These are phyloP conservation scores for Siniperca obscura DNA, from an alignment of 2,797 vertebrate genomes.

Conservation along the genomic window DNA sequence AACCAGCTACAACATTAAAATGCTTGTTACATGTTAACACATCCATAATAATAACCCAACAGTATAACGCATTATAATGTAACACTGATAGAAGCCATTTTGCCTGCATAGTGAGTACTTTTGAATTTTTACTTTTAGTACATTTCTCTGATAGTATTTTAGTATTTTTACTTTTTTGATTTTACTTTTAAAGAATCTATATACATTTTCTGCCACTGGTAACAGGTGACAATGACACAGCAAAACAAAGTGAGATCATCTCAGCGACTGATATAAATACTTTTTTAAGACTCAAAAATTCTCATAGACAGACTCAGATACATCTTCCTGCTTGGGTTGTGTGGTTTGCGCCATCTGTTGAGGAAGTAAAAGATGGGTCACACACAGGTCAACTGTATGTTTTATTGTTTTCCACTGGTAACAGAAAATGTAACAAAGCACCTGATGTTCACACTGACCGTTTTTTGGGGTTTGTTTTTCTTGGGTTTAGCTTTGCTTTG, in stretches of 20 bases:
- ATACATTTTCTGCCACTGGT: background rate
- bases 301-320: conserved; percentile 83
- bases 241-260: background rate
- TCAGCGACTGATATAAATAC: background rate
- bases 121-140: background rate
- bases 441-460: conserved; percentile 58
- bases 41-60: background rate
- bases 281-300: conserved; percentile 74
- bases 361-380: conserved; percentile 48
- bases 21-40: background rate
- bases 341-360: conserved; percentile 62
- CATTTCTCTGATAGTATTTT: background rate
- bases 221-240: conserved; percentile 7
- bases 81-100: background rate
- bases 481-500: conserved; percentile 31
- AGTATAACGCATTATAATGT: background rate
- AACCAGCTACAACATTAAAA: conserved; percentile 11
- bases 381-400: background rate
- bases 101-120: background rate
- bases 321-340: conserved; percentile 58
- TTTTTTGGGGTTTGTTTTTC: conserved; percentile 28
- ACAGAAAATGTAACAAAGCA: conserved; percentile 1
- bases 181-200: background rate
- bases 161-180: background rate
- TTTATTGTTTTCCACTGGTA: conserved; percentile 8